Percentiles rank a stretch among this genome's conserved stretches.
Conservation (phyloP, 2,888 invertebrate genomes). For the Sinohyriopsis cumingii region DNA sequence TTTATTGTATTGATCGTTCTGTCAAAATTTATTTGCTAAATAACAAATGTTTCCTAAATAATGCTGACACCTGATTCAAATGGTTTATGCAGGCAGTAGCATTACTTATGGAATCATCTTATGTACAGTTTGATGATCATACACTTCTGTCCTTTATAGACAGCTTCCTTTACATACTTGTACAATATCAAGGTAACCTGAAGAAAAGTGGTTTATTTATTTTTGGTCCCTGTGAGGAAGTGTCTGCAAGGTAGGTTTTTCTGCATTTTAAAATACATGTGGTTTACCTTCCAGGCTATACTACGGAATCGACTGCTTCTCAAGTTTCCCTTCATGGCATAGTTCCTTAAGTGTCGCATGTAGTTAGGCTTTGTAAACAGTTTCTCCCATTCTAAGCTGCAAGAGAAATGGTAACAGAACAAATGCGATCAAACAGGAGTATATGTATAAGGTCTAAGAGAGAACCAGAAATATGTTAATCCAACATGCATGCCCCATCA, state of each 20-base stretch:
- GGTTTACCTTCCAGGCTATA: conserved; percentile 69
- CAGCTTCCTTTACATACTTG: neutral
- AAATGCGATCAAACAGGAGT: too few species aligned
- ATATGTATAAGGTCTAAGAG: too few species aligned
- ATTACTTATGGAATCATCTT: too few species aligned
- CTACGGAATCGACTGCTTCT: conserved; percentile 70
- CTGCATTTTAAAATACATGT: neutral
- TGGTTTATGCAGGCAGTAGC: too few species aligned
- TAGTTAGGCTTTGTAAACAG: conserved; percentile 63
- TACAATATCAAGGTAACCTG: too few species aligned
- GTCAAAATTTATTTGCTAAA: too few species aligned
- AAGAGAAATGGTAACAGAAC: conserved; percentile 12
- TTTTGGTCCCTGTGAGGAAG: neutral
- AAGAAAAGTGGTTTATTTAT: neutral
- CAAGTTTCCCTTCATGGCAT: conserved; percentile 65
- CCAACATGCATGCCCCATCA: too few species aligned
- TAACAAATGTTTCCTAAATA: too few species aligned
- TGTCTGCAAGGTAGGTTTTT: neutral
- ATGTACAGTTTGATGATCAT: too few species aligned
- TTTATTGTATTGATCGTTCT: too few species aligned
- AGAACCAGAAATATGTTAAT: too few species aligned
- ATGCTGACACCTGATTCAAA: too few species aligned
- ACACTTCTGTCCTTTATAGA: neutral
- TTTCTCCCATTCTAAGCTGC: conserved; percentile 69
- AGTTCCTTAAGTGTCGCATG: conserved; percentile 51